A percentile compares a stretch with the other conserved stretches of the same genome.
phyloP scores from a whole-genome alignment of 2,113 vertebrate species.

The Dicrurus megarhynchus region DNA sequence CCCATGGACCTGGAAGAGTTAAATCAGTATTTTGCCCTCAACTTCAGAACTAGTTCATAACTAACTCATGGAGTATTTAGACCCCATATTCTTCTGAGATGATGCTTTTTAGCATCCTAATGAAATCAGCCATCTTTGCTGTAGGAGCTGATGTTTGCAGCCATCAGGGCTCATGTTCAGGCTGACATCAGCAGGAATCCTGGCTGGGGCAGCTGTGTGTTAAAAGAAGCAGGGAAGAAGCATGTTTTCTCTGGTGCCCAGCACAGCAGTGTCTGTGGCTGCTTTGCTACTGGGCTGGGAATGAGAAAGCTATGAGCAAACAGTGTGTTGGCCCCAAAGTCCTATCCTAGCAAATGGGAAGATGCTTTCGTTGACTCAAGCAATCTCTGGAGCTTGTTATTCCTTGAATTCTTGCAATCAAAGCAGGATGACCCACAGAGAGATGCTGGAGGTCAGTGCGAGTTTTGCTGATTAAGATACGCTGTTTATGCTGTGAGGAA shows the following conservation, averaged over 20 bases:
- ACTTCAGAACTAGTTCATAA: neutral
- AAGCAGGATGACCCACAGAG: neutral
- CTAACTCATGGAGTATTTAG: neutral
- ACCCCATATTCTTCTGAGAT: neutral
- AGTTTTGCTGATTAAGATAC: neutral
- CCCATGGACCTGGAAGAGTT: neutral
- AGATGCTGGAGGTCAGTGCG: neutral
- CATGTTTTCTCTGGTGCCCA: neutral
- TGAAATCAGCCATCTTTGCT: neutral
- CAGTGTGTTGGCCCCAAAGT: rapidly evolving
- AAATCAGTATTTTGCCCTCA: neutral
- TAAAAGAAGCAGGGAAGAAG: neutral
- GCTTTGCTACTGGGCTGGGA: neutral
- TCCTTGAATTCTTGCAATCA: neutral
- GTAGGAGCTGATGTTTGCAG: neutral
- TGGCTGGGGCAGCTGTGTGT: neutral
- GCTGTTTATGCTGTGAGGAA: neutral
- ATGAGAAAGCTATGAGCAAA: neutral
- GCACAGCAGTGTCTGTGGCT: neutral
- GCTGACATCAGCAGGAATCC: neutral
- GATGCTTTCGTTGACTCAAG: neutral
- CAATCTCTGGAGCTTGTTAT: neutral
- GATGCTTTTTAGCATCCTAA: neutral
- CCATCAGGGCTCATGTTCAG: neutral
- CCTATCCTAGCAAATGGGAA: neutral